Conservation (phyloP, 2,888 invertebrate species). For the Abrostola tripartita region DNA sequence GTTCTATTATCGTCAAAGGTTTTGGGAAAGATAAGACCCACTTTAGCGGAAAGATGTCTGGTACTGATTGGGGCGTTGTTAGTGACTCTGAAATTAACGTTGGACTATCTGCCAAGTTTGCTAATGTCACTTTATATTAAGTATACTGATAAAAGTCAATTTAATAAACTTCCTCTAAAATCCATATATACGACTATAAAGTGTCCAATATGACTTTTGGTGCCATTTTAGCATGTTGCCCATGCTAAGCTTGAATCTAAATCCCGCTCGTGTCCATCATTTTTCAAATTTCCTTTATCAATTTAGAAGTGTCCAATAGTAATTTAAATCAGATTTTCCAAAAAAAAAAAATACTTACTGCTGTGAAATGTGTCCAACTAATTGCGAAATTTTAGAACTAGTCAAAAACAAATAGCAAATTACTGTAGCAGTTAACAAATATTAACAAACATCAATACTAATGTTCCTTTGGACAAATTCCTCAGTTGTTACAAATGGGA, state of each 20-base stretch:
- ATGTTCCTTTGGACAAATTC: constrained; percentile 53
- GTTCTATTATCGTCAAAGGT: constrained; percentile 34
- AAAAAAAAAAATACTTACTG: too few species aligned
- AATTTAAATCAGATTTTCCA: too few species aligned
- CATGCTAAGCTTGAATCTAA: too few species aligned
- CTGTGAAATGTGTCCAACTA: neutral
- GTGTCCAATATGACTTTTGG: too few species aligned
- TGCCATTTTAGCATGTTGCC: too few species aligned
- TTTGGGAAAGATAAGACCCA: constrained; percentile 27
- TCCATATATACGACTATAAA: too few species aligned
- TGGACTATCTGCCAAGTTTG: constrained; percentile 13
- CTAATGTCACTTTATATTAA: neutral
- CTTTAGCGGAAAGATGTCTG: constrained; percentile 39
- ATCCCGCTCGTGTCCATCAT: too few species aligned
- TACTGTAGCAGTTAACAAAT: constrained; percentile 13
- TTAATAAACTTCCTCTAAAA: too few species aligned
- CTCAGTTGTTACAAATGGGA: constrained; percentile 53
- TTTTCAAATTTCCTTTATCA: too few species aligned
- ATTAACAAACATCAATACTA: constrained; percentile 34
- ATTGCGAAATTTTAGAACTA: neutral
- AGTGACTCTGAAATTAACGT: constrained; percentile 9
- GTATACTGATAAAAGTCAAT: too few species aligned
- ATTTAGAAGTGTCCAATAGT: too few species aligned
- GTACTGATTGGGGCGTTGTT: constrained; percentile 19
- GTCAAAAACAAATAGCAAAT: constrained; percentile 2